Conservation (phyloP, 1,140 invertebrate genomes). For the Tribolium castaneum region DNA sequence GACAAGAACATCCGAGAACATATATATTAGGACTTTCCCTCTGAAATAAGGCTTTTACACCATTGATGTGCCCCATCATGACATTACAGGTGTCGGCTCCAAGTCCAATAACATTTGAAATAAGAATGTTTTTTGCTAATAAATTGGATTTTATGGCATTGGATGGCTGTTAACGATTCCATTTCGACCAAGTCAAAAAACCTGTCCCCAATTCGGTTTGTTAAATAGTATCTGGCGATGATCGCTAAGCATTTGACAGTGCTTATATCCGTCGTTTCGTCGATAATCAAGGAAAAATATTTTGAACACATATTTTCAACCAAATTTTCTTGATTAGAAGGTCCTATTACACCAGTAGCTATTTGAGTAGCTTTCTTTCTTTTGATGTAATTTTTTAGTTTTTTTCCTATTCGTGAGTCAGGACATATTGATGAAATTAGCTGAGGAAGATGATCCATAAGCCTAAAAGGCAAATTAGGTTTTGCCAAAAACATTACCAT, state of each 20-base stretch:
- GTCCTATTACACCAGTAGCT: too few species aligned
- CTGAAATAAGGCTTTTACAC: background rate
- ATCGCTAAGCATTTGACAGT: too few species aligned
- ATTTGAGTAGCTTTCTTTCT: background rate
- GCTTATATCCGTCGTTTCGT: too few species aligned
- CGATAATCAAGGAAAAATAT: too few species aligned
- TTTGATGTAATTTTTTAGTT: slow-evolving; percentile 3
- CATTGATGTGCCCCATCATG: background rate
- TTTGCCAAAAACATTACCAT: slow-evolving; percentile 48
- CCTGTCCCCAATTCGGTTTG: too few species aligned
- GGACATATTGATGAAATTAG: slow-evolving; percentile 44
- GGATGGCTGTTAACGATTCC: too few species aligned
- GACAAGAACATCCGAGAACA: background rate
- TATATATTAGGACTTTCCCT: background rate
- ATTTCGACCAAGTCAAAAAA: too few species aligned
- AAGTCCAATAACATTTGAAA: background rate
- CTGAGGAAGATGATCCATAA: slow-evolving; percentile 49
- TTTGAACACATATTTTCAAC: too few species aligned
- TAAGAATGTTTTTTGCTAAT: too few species aligned
- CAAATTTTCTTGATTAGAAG: too few species aligned
- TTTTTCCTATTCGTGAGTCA: slow-evolving; percentile 44
- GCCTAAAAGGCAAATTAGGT: slow-evolving; percentile 50
- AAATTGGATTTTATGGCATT: too few species aligned
- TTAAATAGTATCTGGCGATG: too few species aligned
- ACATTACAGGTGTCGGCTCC: background rate